These are phyloP conservation scores for Pelobates cultripes DNA, from an alignment of 2,797 vertebrate genomes.

Conservation along the genomic window DNA sequence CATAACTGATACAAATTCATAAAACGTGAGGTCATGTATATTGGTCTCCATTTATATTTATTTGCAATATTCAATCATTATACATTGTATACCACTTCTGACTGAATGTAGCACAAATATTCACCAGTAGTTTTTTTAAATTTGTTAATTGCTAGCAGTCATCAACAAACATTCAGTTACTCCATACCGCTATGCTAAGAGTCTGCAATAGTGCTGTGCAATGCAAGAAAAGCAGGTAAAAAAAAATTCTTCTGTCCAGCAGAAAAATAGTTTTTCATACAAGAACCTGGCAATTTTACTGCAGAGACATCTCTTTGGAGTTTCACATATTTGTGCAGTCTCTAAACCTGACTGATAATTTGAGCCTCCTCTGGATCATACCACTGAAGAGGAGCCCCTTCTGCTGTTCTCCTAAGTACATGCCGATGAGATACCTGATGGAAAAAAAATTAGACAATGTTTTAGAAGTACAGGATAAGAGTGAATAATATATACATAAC, in stretches of 20 bases:
- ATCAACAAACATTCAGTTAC: not conserved
- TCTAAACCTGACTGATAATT: slow-evolving; percentile 81
- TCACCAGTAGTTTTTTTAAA: not conserved
- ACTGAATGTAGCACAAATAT: not conserved
- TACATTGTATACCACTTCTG: not conserved
- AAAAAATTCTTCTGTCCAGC: slow-evolving; percentile 15
- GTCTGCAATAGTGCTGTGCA: slow-evolving; percentile 8
- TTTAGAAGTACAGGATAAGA: not conserved
- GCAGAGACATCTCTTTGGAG: not conserved
- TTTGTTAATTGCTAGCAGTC: not conserved
- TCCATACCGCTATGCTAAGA: not conserved
- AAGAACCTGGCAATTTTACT: not conserved
- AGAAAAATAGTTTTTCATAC: not conserved
- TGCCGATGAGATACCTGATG: slow-evolving; percentile 72
- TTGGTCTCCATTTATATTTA: too few species aligned
- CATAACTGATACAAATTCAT: too few species aligned
- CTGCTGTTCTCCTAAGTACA: slow-evolving; percentile 69
- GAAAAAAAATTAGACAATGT: not conserved
- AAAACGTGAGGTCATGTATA: too few species aligned
- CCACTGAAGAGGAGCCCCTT: slow-evolving; percentile 72
- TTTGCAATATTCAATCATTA: not conserved
- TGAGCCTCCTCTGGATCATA: slow-evolving; percentile 79
- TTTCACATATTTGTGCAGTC: not conserved
- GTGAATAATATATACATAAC: too few species aligned
- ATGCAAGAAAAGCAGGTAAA: not conserved